Evolutionary conservation across 2,797 vertebrate species (phyloP).

Genomic region (Coregonus suidteri): DNA sequence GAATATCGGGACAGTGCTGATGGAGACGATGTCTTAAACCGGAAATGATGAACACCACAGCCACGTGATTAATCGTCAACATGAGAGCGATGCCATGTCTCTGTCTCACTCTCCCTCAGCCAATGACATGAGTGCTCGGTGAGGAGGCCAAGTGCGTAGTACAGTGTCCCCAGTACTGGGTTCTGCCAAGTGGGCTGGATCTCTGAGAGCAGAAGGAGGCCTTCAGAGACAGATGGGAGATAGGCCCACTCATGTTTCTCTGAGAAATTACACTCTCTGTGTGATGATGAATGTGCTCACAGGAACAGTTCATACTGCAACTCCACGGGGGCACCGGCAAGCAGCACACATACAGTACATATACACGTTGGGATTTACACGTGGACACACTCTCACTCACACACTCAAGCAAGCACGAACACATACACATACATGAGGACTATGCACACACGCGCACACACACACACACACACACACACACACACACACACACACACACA

Average conservation of each 20-base stretch:
- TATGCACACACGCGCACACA: not conserved
- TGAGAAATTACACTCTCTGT: conserved; percentile 51
- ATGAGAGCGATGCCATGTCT: not conserved
- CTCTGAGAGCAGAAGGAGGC: conserved; percentile 22
- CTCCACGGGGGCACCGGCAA: conserved; percentile 32
- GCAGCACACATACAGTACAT: not conserved
- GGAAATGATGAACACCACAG: not conserved
- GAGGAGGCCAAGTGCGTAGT: conserved; percentile 13
- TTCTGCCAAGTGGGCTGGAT: conserved; percentile 18
- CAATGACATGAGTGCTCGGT: conserved; percentile 8
- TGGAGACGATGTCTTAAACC: not conserved
- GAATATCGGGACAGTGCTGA: not conserved
- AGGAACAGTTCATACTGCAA: conserved; percentile 37
- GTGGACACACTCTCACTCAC: not conserved
- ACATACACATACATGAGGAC: not conserved
- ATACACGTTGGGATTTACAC: not conserved
- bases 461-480: too few relatives aligned
- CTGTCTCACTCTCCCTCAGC: not conserved
- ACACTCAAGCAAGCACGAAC: not conserved
- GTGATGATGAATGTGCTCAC: conserved; percentile 59
- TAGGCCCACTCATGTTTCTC: conserved; percentile 55
- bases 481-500: not conserved
- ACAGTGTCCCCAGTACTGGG: conserved; percentile 12
- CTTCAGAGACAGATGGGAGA: conserved; percentile 61
- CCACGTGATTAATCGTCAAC: not conserved